Evolutionary conservation across 2,797 vertebrate genomes (phyloP).

Genomic region (Arctocebus calabarensis): DNA sequence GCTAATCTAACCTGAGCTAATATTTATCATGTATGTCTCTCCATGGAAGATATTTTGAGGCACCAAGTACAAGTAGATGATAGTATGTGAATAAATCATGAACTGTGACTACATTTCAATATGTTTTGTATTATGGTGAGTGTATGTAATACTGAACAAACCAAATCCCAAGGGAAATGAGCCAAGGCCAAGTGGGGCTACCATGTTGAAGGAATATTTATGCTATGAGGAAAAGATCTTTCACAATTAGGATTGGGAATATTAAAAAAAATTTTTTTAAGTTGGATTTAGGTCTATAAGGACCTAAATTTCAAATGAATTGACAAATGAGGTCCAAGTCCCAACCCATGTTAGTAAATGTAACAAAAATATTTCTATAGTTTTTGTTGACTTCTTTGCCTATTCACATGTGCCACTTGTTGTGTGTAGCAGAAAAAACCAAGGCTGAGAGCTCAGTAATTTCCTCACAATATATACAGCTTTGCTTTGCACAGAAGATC

Average conservation of each 20-base stretch:
- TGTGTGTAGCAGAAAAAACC: neutral
- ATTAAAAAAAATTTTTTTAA: neutral
- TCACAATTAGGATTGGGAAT: neutral
- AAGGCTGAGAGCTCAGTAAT: neutral
- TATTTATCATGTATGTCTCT: neutral
- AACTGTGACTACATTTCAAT: neutral
- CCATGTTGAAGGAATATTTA: neutral
- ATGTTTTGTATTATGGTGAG: neutral
- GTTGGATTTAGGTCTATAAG: neutral
- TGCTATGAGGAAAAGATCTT: neutral
- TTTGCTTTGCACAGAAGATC: constrained; percentile 23
- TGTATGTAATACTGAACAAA: constrained; percentile 1
- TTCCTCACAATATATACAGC: neutral
- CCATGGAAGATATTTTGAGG: neutral
- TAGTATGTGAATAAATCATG: constrained; percentile 30
- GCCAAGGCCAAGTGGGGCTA: neutral
- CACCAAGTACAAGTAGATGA: neutral
- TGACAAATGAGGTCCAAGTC: constrained; percentile 38
- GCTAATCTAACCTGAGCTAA: constrained; percentile 10
- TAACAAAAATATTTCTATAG: constrained; percentile 32
- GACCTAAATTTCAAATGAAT: constrained; percentile 27
- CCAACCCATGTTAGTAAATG: neutral
- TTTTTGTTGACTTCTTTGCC: constrained; percentile 30
- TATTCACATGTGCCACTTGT: constrained; percentile 7
- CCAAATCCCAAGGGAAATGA: constrained; percentile 28